These are phyloP conservation scores for Ceraclea dissimilis DNA, from an alignment of 2,888 invertebrate species.

Conservation along the genomic window DNA sequence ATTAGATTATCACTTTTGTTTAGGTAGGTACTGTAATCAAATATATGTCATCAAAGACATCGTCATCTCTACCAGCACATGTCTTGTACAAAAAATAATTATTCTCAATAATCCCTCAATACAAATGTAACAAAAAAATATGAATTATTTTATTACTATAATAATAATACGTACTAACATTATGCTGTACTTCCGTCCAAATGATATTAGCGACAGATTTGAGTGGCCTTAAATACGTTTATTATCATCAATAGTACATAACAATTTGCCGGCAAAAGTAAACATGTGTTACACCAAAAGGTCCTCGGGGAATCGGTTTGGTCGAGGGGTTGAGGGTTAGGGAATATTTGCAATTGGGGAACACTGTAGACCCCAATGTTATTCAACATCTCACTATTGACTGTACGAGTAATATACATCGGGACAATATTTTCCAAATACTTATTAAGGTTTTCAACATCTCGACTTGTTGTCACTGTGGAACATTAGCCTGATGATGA, in stretches of 20 bases:
- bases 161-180: too few species aligned
- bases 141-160: too few species aligned
- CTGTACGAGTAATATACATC: neutral
- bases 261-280: slow-evolving; percentile 22
- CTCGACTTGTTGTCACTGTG: neutral
- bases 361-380: neutral
- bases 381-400: neutral
- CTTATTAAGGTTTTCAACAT: neutral
- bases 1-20: too few species aligned
- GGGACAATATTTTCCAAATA: neutral
- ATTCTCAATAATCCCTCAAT: too few species aligned
- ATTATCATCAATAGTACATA: slow-evolving; percentile 22
- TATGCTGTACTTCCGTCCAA: neutral
- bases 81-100: too few species aligned
- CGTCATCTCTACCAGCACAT: too few species aligned
- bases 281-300: slow-evolving; percentile 21
- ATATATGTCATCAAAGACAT: too few species aligned
- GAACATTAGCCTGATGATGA: too few species aligned
- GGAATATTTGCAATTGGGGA: neutral
- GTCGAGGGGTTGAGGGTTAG: neutral
- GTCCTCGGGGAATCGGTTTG: slow-evolving; percentile 7
- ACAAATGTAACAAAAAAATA: too few species aligned
- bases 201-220: slow-evolving; percentile 11
- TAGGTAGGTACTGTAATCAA: too few species aligned
- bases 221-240: slow-evolving; percentile 19